These are phyloP conservation scores for Melanogrammus aeglefinus DNA, from an alignment of 2,797 vertebrate genomes.

Conservation along the genomic window DNA sequence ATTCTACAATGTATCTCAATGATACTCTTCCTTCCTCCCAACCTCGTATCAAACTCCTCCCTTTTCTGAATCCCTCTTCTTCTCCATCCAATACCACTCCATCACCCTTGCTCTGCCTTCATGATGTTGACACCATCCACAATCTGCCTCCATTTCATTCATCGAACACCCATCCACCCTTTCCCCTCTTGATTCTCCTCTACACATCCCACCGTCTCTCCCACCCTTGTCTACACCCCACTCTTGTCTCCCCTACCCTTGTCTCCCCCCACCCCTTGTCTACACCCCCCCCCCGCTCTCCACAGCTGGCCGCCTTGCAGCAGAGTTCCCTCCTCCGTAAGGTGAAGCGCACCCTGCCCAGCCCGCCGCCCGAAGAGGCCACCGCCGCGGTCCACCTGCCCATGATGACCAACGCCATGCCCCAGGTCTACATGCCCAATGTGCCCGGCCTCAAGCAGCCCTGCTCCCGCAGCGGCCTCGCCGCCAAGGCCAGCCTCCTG, in stretches of 20 bases:
- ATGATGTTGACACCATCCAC: not conserved
- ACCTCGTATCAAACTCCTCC: not conserved
- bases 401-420: conserved; percentile 81
- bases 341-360: conserved; percentile 97
- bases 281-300: conserved; percentile 54
- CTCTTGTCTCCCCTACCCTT: not conserved
- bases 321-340: conserved; percentile 92
- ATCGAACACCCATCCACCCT: not conserved
- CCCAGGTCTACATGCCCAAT: conserved; percentile 86
- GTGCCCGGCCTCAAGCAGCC: conserved; percentile 73
- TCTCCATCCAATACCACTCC: conserved; percentile 3
- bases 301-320: conserved; percentile 87
- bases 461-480: conserved; percentile 76
- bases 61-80: not conserved
- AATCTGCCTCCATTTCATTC: not conserved
- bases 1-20: not conserved
- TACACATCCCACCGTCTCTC: not conserved
- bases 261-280: not conserved
- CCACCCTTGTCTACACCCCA: not conserved
- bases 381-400: conserved; percentile 78
- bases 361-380: conserved; percentile 95
- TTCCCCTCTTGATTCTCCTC: not conserved
- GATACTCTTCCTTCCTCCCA: not conserved
- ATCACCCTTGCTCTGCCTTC: not conserved
- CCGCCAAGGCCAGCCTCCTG: conserved; percentile 93